Evolutionary conservation across 37 sponge, comb jelly and placozoan species (phyloP).

Genomic region (Spongilla lacustris): DNA sequence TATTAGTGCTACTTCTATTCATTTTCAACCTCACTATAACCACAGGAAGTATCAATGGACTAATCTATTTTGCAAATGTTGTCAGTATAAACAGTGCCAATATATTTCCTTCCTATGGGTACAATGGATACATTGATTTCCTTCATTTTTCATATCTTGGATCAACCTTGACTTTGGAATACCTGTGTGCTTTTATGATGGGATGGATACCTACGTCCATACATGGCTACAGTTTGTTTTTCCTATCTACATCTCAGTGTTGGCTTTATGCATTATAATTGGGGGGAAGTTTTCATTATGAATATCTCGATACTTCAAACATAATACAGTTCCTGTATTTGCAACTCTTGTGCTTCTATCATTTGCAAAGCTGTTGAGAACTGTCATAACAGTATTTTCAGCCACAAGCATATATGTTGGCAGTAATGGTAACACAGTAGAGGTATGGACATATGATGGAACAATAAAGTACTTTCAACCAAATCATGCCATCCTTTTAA

Average conservation of each 20-base stretch:
- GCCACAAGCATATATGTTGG: neutral
- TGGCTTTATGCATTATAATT: slow-evolving; percentile 12
- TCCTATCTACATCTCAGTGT: slow-evolving; percentile 3
- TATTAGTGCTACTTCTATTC: neutral
- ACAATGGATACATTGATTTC: neutral
- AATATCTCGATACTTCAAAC: too few species aligned
- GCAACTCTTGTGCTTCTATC: slow-evolving; percentile 22
- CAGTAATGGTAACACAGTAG: neutral
- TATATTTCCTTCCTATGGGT: neutral
- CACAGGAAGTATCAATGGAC: slow-evolving; percentile 8
- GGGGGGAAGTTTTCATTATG: neutral
- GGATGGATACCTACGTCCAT: slow-evolving; percentile 11
- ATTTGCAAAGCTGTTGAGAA: slow-evolving; percentile 8
- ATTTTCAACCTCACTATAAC: too few species aligned
- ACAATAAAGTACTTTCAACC: slow-evolving; percentile 7
- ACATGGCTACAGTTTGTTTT: slow-evolving; percentile 53
- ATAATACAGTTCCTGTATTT: neutral
- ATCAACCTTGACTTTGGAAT: slow-evolving; percentile 47
- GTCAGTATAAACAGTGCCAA: slow-evolving; percentile 5
- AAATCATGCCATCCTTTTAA: slow-evolving; percentile 17
- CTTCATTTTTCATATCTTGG: slow-evolving; percentile 26
- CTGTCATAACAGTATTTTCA: slow-evolving; percentile 7
- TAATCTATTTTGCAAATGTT: slow-evolving; percentile 26
- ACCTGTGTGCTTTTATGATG: slow-evolving; percentile 28
- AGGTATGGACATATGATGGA: slow-evolving; percentile 9